Conservation (phyloP, 1,140 invertebrate genomes). For the Papilio xuthus region DNA sequence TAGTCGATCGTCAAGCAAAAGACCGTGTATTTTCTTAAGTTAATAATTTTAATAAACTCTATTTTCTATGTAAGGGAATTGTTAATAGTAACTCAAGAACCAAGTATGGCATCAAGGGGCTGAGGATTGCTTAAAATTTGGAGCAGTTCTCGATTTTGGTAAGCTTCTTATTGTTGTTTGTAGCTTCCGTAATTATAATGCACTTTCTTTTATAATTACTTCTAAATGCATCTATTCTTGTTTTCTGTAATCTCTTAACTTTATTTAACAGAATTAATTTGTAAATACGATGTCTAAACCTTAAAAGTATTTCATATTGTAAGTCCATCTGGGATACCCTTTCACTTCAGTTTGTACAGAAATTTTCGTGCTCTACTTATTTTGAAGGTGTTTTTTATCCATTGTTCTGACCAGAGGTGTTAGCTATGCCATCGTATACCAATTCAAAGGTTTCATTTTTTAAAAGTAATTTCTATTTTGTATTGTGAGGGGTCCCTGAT, state of each 20-base stretch:
- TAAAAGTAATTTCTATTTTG: background rate
- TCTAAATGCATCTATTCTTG: slow-evolving; percentile 41
- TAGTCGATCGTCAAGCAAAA: slow-evolving; percentile 58
- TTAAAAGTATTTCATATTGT: slow-evolving; percentile 40
- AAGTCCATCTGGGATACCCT: slow-evolving; percentile 62
- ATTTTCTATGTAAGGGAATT: slow-evolving; percentile 55
- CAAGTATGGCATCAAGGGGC: slow-evolving; percentile 64
- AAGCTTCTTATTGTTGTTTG: slow-evolving; percentile 57
- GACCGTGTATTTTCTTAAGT: slow-evolving; percentile 54
- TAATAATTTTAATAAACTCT: slow-evolving; percentile 62
- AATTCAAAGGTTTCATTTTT: background rate
- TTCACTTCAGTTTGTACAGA: slow-evolving; percentile 76
- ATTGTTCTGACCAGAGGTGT: slow-evolving; percentile 21
- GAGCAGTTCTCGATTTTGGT: slow-evolving; percentile 59
- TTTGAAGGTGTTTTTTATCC: slow-evolving; percentile 50
- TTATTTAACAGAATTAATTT: background rate
- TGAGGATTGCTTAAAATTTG: slow-evolving; percentile 53
- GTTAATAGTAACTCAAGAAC: slow-evolving; percentile 43
- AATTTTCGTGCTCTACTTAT: slow-evolving; percentile 79
- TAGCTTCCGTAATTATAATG: slow-evolving; percentile 49
- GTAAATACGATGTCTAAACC: background rate
- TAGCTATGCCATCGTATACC: background rate
- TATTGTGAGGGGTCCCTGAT: background rate
- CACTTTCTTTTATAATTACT: slow-evolving; percentile 47
- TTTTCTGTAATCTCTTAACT: background rate